These are phyloP conservation scores for Nesoenas mayeri DNA, from an alignment of 2,113 vertebrate species.

Conservation along the genomic window DNA sequence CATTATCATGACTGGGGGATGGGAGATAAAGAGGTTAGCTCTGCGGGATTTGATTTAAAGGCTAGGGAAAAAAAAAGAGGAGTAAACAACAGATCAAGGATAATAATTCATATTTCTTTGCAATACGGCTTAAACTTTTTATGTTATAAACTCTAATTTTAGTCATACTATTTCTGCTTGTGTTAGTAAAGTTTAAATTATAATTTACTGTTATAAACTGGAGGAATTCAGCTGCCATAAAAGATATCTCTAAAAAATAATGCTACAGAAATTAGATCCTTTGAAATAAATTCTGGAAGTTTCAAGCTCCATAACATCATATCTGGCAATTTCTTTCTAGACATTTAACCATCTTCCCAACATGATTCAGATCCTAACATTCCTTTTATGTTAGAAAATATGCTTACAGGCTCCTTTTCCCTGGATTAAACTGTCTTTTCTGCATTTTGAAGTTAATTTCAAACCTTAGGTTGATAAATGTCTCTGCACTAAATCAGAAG, in stretches of 20 bases:
- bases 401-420: slow-evolving; percentile 28
- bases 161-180: slow-evolving; percentile 33
- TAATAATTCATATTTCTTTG: neutral
- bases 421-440: slow-evolving; percentile 3
- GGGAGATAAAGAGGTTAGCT: neutral
- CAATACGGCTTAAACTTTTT: neutral
- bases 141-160: neutral
- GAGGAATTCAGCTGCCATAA: slow-evolving; percentile 27
- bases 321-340: slow-evolving; percentile 38
- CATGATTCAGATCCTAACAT: slow-evolving; percentile 47
- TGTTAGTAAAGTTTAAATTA: slow-evolving; percentile 10
- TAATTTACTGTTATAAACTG: slow-evolving; percentile 38
- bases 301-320: slow-evolving; percentile 32
- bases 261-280: slow-evolving; percentile 31
- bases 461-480: slow-evolving; percentile 48
- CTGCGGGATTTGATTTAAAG: neutral
- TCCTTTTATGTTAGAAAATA: slow-evolving; percentile 60
- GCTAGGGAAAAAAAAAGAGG: neutral
- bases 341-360: slow-evolving; percentile 47
- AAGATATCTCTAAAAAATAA: slow-evolving; percentile 34
- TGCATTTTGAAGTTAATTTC: slow-evolving; percentile 62
- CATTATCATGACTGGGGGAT: neutral
- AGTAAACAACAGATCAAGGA: neutral
- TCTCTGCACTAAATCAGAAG: slow-evolving; percentile 48
- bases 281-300: slow-evolving; percentile 67